phyloP scores from a whole-genome alignment of 1,140 invertebrate genomes.

The Coptotermes formosanus region DNA sequence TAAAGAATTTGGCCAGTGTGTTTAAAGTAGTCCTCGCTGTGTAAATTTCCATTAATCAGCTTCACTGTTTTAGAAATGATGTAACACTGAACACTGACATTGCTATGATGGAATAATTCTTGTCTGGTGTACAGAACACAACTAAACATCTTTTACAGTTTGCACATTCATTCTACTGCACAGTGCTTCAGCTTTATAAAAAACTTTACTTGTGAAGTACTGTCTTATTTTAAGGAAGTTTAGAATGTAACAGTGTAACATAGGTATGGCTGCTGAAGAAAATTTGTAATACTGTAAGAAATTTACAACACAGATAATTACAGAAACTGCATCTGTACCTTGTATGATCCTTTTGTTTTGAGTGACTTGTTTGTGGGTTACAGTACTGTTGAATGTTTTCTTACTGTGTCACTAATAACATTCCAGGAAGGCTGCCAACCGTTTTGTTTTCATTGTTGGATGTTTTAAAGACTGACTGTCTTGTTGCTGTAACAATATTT shows the following conservation, averaged over 20 bases:
- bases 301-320: not conserved
- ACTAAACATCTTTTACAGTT: too few species aligned
- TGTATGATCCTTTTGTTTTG: too few species aligned
- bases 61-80: too few species aligned
- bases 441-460: not conserved
- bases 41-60: too few species aligned
- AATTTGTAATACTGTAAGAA: not conserved
- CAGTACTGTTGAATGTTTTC: not conserved
- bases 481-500: not conserved
- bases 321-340: not conserved
- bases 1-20: too few species aligned
- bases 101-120: too few species aligned
- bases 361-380: not conserved
- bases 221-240: not conserved
- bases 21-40: too few species aligned
- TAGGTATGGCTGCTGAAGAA: not conserved
- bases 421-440: not conserved
- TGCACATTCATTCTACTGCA: too few species aligned
- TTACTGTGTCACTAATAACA: not conserved
- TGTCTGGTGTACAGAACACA: too few species aligned
- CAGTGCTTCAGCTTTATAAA: not conserved
- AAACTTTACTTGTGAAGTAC: not conserved
- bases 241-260: not conserved
- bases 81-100: too few species aligned
- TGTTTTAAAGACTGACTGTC: not conserved